Evolutionary conservation across 2,113 vertebrate species (phyloP).

Genomic region (Variabilichromis moorii): DNA sequence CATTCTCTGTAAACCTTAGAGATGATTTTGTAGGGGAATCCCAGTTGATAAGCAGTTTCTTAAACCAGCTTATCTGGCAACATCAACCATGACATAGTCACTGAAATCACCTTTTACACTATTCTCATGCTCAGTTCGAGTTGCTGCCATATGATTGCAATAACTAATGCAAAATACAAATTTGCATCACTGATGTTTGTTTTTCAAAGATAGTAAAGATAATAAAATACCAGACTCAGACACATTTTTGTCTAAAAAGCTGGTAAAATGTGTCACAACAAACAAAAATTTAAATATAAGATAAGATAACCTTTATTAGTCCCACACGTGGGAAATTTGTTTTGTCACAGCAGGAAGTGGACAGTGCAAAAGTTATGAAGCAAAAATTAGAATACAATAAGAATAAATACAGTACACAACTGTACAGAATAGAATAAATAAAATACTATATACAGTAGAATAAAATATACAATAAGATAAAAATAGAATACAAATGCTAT

Average conservation of each 20-base stretch:
- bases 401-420: too few species aligned
- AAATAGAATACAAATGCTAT: too few species aligned
- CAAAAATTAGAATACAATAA: too few species aligned
- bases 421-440: too few species aligned
- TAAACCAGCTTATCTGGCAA: background rate
- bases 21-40: background rate
- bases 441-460: too few species aligned
- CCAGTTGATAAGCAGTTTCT: background rate
- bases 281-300: background rate
- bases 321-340: too few species aligned
- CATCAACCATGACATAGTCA: background rate
- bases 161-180: background rate
- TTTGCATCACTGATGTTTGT: background rate
- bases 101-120: background rate
- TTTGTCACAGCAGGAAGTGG: too few species aligned
- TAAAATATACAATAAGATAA: too few species aligned
- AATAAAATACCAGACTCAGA: background rate
- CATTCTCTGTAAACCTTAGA: background rate
- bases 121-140: rapidly evolving
- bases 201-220: background rate
- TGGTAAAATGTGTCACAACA: background rate
- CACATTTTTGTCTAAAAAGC: background rate
- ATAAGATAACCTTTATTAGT: too few species aligned
- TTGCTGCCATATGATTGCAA: background rate
- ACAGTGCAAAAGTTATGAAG: too few species aligned